Conservation (phyloP, 2,888 invertebrate genomes). For the Lasioglossum figueresi region DNA sequence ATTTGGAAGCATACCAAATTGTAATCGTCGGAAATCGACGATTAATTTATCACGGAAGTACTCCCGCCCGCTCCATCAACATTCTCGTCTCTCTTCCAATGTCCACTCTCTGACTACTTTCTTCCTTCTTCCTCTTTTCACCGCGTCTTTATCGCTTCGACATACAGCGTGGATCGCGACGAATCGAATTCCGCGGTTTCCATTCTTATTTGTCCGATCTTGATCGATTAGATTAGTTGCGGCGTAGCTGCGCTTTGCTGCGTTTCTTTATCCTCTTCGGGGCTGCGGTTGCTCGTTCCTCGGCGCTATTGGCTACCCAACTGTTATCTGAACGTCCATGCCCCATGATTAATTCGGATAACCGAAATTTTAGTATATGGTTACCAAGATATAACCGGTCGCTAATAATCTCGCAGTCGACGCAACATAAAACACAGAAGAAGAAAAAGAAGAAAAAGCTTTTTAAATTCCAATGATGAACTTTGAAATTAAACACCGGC, state of each 20-base stretch:
- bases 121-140: conserved; percentile 28
- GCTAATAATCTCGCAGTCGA: too few species aligned
- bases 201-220: conserved; percentile 52
- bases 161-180: conserved; percentile 23
- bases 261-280: not conserved
- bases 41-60: conserved; percentile 82
- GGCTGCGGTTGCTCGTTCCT: not conserved
- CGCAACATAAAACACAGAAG: too few species aligned
- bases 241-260: not conserved
- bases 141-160: not conserved
- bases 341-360: too few species aligned
- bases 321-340: too few species aligned
- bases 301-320: not conserved
- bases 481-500: too few species aligned
- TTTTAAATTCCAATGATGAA: too few species aligned
- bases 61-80: conserved; percentile 36
- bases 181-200: conserved; percentile 53
- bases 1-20: conserved; percentile 83
- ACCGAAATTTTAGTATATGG: too few species aligned
- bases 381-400: too few species aligned
- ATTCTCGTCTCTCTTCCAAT: conserved; percentile 38
- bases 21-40: conserved; percentile 83
- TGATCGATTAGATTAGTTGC: conserved; percentile 25
- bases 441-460: too few species aligned
- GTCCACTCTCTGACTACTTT: conserved; percentile 48